These are phyloP conservation scores for Drosophila prostipennis DNA, from an alignment of 2,888 invertebrate genomes.

Conservation along the genomic window DNA sequence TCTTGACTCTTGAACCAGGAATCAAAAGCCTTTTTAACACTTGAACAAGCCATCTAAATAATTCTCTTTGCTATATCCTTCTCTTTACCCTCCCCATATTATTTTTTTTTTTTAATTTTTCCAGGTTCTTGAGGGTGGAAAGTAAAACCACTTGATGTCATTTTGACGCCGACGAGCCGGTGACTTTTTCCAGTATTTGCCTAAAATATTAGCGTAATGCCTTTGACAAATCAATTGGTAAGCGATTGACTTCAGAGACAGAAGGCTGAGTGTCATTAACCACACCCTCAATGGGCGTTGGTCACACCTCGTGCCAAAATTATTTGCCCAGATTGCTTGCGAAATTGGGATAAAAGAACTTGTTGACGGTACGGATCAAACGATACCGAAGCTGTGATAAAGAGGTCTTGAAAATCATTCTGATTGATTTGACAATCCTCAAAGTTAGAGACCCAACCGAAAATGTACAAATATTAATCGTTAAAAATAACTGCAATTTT, in stretches of 20 bases:
- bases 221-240: constrained; percentile 76
- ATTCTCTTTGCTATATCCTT: not conserved
- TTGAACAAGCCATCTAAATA: constrained; percentile 37
- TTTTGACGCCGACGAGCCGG: constrained; percentile 62
- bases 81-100: constrained; percentile 9
- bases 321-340: constrained; percentile 55
- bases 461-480: not conserved
- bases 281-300: constrained; percentile 42
- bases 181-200: constrained; percentile 60
- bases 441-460: not conserved
- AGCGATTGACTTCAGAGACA: constrained; percentile 46
- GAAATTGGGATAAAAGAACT: constrained; percentile 41
- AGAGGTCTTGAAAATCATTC: constrained; percentile 38
- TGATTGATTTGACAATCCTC: constrained; percentile 13
- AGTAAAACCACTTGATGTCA: constrained; percentile 63
- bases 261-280: constrained; percentile 57
- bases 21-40: constrained; percentile 4
- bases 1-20: not conserved
- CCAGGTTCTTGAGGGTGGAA: constrained; percentile 57
- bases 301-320: constrained; percentile 50
- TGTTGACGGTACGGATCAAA: constrained; percentile 68
- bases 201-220: constrained; percentile 70
- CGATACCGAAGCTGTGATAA: constrained; percentile 12
- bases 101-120: constrained; percentile 15
- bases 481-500: too few relatives aligned